Base-by-base conservation (phyloP, 1,140 invertebrate species). In the Drosophila grimshawi region DNA sequence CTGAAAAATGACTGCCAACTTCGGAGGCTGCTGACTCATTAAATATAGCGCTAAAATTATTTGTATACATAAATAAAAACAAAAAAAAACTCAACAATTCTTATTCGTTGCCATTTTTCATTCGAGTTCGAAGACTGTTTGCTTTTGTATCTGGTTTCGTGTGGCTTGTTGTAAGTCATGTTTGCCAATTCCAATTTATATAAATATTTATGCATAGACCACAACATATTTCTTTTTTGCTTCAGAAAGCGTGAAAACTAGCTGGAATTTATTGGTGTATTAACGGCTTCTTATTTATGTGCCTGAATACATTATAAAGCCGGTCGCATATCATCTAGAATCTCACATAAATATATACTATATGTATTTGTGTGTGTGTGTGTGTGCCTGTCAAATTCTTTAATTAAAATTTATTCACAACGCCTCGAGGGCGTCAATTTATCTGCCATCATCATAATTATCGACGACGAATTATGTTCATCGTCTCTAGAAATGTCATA, bases 391-490 rank as follows among this genome's bases (percentile, higher is more conserved):
- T 30, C 35, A 41, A 3, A 52, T 45, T 66, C 63, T 35, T 52
- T 68, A 79, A 72, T 76, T 67, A 81, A 86, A 86, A 88, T 88
- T 82, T 83, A 86, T 86, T 76, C 80, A 77, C 35, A 66, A 51
- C 79, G 71, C 55, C 80, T 63, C 65, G 76, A 77, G 83, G 82
- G 82, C 82, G 82, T 86, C 80, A 88, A 80, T 88, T 88, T 86
- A 85, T 85, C 64, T 85, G 73, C 77, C 81, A 85, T 77, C 81
- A 85, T 63, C 63, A 76, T 77, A 65, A 81, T 81, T 51, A 81
- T 71, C 46, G 51, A 68, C 27, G 27, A 46, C 33, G 43, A 68
- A 75, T 81, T 81, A 70, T 68, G 65, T 64, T 71, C 68, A 74
- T 77, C 49, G 35, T 53, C 11, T 61, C 32, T 33, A 29, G 43